A percentile compares a stretch with the other conserved stretches of the same genome.
phyloP scores from a whole-genome alignment of 2,797 vertebrate genomes.

The Hephaestus fuliginosus region DNA sequence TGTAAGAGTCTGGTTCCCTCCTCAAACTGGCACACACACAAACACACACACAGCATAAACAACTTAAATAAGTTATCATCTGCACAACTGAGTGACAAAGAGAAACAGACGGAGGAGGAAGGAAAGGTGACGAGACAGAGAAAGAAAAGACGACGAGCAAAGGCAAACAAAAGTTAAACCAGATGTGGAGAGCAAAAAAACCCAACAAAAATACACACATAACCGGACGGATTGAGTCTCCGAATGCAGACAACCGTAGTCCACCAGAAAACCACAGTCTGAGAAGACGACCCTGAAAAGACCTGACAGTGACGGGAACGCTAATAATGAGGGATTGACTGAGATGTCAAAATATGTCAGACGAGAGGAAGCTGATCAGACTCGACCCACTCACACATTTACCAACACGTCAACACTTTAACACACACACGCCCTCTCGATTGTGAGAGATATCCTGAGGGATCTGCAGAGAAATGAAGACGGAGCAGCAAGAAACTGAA shows the following conservation, averaged over 20 bases:
- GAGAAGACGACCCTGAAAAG: slow-evolving; percentile 21
- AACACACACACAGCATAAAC: slow-evolving; percentile 22
- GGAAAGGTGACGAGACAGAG: fast-evolving
- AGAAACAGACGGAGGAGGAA: neutral
- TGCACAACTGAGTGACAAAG: neutral
- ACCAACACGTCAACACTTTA: neutral
- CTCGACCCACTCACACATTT: neutral
- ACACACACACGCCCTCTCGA: neutral
- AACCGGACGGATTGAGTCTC: neutral
- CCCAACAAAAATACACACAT: neutral
- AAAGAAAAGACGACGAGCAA: neutral
- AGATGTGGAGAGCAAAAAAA: slow-evolving; percentile 34
- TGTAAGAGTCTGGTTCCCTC: slow-evolving; percentile 31
- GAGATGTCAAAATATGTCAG: neutral
- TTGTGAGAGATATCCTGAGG: neutral
- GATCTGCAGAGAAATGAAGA: neutral
- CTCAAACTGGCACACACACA: slow-evolving; percentile 13
- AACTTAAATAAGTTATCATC: slow-evolving; percentile 33
- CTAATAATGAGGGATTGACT: neutral
- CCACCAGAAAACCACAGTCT: slow-evolving; percentile 12
- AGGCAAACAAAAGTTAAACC: neutral
- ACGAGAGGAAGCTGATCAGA: neutral
- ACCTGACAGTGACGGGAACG: slow-evolving; percentile 1
- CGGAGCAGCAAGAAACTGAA: neutral
- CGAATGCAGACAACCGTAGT: slow-evolving; percentile 8